Base-by-base conservation (phyloP, 2,888 invertebrate genomes). In the Amblyteles armatorius region DNA sequence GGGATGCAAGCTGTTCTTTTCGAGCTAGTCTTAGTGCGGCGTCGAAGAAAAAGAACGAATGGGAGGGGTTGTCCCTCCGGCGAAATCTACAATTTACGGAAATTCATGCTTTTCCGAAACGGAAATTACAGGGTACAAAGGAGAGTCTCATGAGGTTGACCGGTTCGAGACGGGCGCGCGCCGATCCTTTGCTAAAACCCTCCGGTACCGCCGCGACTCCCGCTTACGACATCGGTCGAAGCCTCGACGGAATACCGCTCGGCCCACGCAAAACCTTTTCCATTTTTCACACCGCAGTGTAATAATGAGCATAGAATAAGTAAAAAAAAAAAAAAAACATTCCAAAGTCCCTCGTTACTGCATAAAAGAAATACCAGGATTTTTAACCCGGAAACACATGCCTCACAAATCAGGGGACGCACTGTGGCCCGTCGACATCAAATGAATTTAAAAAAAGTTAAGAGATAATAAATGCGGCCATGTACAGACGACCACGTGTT, bases 101-200 rank as follows among this genome's bases (percentile, higher is more conserved):
- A 92, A 91, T 90, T 91, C 92, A 90, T 86, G 89, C 89, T 88
- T 90, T 90, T 87, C 90, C 89, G 88, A 88, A 90, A 88, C 89
- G 90, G 91, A 92, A 92, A 92, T 92, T 92, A 92, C 90, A 92
- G 92, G 92, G 88, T 92, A 83, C 86, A 79, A 87, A 83, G 87
- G 67, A 81, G 85, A 84, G 48, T 83, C 78, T 82, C 82, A 79
- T 48, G 69, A 82, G 74, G 79, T 72, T 67, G 85, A 78, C 79
- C 83, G 83, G 60, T 68, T 74, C 40, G 74, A 48, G 40, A 72
- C 68, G 55, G 67, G 44, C 72, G 65, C 79, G 9, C 76, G 52
- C 67, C 22, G 52, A 71, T 69, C 68, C 50, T 81, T 63, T 22
- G 63, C 79, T 72, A 65, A 79, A 79, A 73, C 44, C 72, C 50